phyloP scores from a whole-genome alignment of 2,113 vertebrate species.

The Lamprotornis superbus region DNA sequence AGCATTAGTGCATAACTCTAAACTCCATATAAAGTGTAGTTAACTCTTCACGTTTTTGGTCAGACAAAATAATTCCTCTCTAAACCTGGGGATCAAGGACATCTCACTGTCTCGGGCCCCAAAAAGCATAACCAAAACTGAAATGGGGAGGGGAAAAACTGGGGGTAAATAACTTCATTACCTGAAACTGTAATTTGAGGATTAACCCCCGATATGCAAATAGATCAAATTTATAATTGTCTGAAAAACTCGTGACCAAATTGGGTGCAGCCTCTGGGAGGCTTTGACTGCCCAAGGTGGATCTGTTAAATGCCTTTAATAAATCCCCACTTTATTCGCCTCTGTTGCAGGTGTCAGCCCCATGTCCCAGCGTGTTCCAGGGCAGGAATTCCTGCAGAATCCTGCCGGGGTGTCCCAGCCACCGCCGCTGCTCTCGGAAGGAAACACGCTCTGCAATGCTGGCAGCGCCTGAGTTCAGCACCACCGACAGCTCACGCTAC shows the following conservation, averaged over 20 bases:
- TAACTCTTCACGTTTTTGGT: not conserved
- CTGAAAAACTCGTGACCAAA: not conserved
- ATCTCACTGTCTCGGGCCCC: rapidly evolving
- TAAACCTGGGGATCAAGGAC: not conserved
- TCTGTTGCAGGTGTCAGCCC: not conserved
- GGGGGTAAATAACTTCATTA: not conserved
- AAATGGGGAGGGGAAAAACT: not conserved
- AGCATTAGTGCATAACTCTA: not conserved
- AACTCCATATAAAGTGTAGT: not conserved
- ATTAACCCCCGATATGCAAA: not conserved
- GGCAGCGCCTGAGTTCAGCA: not conserved
- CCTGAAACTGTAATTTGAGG: not conserved
- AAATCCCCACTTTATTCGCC: not conserved
- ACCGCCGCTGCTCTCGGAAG: not conserved
- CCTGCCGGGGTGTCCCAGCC: not conserved
- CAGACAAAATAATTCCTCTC: not conserved
- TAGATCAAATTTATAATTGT: not conserved
- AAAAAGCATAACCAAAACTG: not conserved
- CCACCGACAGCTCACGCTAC: not conserved
- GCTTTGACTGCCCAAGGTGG: not conserved
- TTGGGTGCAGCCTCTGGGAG: no score
- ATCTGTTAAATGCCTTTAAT: not conserved
- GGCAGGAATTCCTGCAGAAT: not conserved
- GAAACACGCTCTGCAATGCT: not conserved
- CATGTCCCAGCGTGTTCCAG: not conserved